Percentiles rank a stretch among this genome's conserved stretches.
Conservation (phyloP, 92 coral and sea anemone genomes). For the Montipora capitata region DNA sequence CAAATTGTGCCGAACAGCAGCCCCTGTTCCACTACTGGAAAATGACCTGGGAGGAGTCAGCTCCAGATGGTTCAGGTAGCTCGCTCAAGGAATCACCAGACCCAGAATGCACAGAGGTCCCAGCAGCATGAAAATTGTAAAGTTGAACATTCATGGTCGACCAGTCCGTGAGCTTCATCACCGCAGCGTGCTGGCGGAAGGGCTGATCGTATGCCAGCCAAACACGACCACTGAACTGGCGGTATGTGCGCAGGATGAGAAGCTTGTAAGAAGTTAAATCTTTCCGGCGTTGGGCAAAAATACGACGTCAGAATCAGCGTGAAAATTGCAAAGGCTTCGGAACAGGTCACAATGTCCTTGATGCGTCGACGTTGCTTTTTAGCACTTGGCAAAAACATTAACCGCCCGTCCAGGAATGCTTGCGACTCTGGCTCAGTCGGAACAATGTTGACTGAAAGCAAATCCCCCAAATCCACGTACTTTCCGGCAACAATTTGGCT, state of each 20-base stretch:
- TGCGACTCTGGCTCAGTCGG: background rate
- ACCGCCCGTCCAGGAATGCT: background rate
- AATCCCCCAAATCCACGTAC: slow-evolving; percentile 37
- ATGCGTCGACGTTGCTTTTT: slow-evolving; percentile 30
- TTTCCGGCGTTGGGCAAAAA: slow-evolving; percentile 36
- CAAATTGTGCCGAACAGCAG: slow-evolving; percentile 36
- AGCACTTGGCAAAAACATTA: background rate
- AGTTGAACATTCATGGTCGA: slow-evolving; percentile 47
- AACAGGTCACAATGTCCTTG: slow-evolving; percentile 50
- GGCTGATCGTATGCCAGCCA: slow-evolving; percentile 27
- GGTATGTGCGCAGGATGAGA: slow-evolving; percentile 60
- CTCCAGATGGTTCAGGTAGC: slow-evolving; percentile 38
- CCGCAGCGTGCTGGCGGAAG: slow-evolving; percentile 60
- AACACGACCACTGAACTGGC: slow-evolving; percentile 57
- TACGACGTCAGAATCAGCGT: slow-evolving; percentile 25
- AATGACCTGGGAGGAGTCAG: slow-evolving; percentile 10
- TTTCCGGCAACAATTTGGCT: slow-evolving; percentile 41
- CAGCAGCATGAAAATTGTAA: slow-evolving; percentile 53
- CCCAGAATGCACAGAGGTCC: slow-evolving; percentile 29
- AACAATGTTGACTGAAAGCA: background rate
- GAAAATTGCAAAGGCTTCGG: slow-evolving; percentile 46
- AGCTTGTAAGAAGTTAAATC: slow-evolving; percentile 42
- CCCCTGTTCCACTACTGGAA: slow-evolving; percentile 61
- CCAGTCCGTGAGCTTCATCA: slow-evolving; percentile 44
- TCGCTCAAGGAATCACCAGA: background rate